Conservation (phyloP, 2,113 vertebrate genomes). For the Lynx canadensis region DNA sequence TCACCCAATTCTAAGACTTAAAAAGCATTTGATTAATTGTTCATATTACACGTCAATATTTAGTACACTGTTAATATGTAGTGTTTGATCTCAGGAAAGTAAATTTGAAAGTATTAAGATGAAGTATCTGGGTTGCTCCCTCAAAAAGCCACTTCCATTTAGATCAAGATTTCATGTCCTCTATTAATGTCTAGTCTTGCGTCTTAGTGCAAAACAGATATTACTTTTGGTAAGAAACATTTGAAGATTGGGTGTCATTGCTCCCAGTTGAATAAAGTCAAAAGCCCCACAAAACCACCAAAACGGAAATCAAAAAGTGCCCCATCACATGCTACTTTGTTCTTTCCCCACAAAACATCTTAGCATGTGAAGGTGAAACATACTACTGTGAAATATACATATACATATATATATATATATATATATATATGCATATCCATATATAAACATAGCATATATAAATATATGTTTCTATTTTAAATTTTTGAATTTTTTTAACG, state of each 20-base stretch:
- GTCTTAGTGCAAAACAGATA: neutral
- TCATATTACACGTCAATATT: neutral
- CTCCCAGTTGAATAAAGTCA: neutral
- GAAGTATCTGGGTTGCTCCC: neutral
- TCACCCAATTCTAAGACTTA: neutral
- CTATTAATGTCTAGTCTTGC: neutral
- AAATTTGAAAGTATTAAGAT: conserved; percentile 8
- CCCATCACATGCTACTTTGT: neutral
- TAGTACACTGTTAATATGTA: neutral
- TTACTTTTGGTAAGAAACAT: neutral
- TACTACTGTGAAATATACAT: neutral
- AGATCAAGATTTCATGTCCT: neutral
- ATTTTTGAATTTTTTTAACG: no score
- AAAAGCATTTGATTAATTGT: conserved; percentile 13
- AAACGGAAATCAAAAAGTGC: neutral
- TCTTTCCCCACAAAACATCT: neutral
- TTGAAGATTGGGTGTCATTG: neutral
- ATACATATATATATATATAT: neutral
- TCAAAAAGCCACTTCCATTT: neutral
- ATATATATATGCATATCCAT: neutral
- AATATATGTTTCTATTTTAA: neutral
- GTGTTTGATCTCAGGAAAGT: neutral
- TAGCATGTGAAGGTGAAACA: neutral
- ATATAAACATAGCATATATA: neutral
- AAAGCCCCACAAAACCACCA: neutral